Evolutionary conservation across 2,888 invertebrate species (phyloP).

Genomic region (Aromia moschata): DNA sequence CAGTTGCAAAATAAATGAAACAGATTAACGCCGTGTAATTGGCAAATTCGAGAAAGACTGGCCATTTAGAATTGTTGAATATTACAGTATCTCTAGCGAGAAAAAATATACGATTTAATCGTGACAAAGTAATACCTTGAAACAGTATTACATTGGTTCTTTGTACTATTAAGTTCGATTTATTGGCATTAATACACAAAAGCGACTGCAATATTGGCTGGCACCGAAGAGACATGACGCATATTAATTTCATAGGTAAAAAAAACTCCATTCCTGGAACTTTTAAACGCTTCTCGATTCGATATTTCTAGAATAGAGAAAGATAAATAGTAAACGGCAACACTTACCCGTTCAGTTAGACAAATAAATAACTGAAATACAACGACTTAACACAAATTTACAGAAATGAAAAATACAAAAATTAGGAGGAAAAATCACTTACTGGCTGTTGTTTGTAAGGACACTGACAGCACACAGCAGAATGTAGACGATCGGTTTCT

Average conservation of each 20-base stretch:
- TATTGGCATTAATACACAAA: constrained; percentile 3
- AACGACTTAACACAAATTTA: constrained; percentile 22
- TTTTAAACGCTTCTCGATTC: constrained; percentile 4
- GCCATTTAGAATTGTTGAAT: constrained; percentile 2
- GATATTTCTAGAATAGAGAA: constrained; percentile 6
- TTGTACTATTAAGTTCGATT: constrained; percentile 7
- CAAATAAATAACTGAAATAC: constrained; percentile 20
- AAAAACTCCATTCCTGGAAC: constrained; percentile 12
- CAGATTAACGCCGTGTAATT: background rate
- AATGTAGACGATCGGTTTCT: constrained; percentile 24
- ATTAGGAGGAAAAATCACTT: constrained; percentile 61
- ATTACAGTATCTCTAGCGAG: background rate
- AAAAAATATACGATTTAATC: background rate
- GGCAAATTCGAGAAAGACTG: background rate
- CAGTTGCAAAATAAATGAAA: background rate
- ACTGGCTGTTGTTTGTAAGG: constrained; percentile 66
- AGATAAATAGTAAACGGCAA: background rate
- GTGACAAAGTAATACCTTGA: background rate
- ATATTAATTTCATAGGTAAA: constrained; percentile 30
- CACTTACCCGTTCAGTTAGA: constrained; percentile 22
- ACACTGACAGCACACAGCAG: constrained; percentile 45
- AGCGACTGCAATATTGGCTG: constrained; percentile 9
- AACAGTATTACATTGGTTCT: background rate
- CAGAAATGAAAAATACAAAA: constrained; percentile 15
- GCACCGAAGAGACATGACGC: constrained; percentile 37